Evolutionary conservation across 2,113 vertebrate species (phyloP).

Genomic region (Periophthalmus modestus): DNA sequence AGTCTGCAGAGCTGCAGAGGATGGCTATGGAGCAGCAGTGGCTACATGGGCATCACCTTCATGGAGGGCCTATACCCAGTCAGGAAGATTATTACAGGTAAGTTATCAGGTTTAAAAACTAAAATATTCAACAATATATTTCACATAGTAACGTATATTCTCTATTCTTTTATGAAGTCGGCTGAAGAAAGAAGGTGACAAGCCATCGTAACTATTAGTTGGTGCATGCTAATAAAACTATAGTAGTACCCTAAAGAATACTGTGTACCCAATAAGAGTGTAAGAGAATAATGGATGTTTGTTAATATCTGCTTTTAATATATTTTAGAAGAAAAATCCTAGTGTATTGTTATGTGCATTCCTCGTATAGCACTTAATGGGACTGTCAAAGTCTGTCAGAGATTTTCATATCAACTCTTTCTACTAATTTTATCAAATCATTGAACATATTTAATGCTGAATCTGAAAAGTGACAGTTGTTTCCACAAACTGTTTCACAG

Average conservation of each 20-base stretch:
- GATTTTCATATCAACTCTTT: conserved; percentile 83
- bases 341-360: conserved; percentile 85
- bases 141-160: conserved; percentile 20
- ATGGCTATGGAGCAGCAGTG: conserved; percentile 99
- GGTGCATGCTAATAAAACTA: conserved; percentile 71
- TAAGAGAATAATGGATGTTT: conserved; percentile 72
- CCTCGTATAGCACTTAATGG: conserved; percentile 86
- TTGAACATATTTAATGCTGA: conserved; percentile 34
- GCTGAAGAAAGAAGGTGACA: conserved; percentile 99
- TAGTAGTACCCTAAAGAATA: conserved; percentile 72
- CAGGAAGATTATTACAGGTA: conserved; percentile 99
- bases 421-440: conserved; percentile 55
- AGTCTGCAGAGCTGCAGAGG: conserved; percentile 96
- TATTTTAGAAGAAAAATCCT: conserved; percentile 79
- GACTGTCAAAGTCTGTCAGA: conserved; percentile 87
- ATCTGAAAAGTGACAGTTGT: conserved; percentile 36
- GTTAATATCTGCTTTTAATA: conserved; percentile 63
- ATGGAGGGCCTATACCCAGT: conserved; percentile 90
- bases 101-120: background rate
- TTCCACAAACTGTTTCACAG: conserved; percentile 43
- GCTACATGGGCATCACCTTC: conserved; percentile 96
- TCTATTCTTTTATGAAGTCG: conserved; percentile 80
- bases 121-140: background rate
- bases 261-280: conserved; percentile 76
- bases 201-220: conserved; percentile 92